Evolutionary conservation across 2,113 vertebrate genomes (phyloP).

Genomic region (Taxidea taxus): DNA sequence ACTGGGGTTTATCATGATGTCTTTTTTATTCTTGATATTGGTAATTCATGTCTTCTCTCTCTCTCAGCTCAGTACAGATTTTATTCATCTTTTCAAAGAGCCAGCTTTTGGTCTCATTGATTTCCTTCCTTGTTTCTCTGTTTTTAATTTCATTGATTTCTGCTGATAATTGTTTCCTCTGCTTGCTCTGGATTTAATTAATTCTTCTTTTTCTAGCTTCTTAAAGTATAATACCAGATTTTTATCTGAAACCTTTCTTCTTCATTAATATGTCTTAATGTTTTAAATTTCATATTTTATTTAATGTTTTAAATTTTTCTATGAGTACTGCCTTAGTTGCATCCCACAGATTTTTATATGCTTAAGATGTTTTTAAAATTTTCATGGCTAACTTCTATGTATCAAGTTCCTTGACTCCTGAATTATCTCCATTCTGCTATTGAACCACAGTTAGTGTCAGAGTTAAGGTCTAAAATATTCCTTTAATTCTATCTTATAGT

Average conservation of each 20-base stretch:
- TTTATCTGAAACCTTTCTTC: not conserved
- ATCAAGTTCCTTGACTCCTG: not conserved
- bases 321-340: not conserved
- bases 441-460: not conserved
- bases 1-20: not conserved
- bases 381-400: not conserved
- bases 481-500: not conserved
- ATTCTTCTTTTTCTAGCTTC: not conserved
- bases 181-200: not conserved
- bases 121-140: not conserved
- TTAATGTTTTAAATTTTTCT: not conserved
- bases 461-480: not conserved
- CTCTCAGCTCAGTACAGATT: not conserved
- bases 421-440: not conserved
- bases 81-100: not conserved
- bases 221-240: not conserved
- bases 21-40: not conserved
- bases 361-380: not conserved
- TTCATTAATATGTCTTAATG: not conserved
- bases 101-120: not conserved
- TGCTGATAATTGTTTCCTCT: not conserved
- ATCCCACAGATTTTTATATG: not conserved
- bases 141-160: not conserved
- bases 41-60: not conserved
- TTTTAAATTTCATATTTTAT: not conserved